Percentiles rank a stretch among this genome's conserved stretches.
Conservation (phyloP, 1,140 invertebrate genomes). For the Argopecten irradians region DNA sequence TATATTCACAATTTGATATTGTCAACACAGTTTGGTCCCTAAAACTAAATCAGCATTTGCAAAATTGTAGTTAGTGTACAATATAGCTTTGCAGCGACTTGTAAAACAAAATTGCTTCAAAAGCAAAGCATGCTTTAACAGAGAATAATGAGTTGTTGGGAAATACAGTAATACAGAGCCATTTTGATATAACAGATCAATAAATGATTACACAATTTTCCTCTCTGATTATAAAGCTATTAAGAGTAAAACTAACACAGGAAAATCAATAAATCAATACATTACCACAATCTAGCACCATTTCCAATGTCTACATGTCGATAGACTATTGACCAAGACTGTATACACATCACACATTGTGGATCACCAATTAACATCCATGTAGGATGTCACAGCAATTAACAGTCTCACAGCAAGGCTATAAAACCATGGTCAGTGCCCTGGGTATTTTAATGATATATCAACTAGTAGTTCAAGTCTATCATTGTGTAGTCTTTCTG, state of each 20-base stretch:
- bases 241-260: not conserved
- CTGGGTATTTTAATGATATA: not conserved
- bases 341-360: not conserved
- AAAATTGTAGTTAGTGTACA: no score
- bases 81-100: no score
- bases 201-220: not conserved
- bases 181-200: not conserved
- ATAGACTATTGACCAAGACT: not conserved
- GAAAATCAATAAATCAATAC: not conserved
- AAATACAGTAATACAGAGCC: not conserved
- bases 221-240: not conserved
- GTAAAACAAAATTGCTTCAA: no score
- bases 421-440: not conserved
- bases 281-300: not conserved
- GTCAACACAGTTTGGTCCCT: no score
- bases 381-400: not conserved
- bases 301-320: not conserved
- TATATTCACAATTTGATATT: no score
- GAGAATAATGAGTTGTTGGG: no score
- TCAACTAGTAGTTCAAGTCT: not conserved
- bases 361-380: not conserved
- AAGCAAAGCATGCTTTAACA: no score
- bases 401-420: not conserved
- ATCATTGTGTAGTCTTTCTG: not conserved
- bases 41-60: no score